Evolutionary conservation across 2,888 invertebrate species (phyloP).

Genomic region (Cinara cedri): DNA sequence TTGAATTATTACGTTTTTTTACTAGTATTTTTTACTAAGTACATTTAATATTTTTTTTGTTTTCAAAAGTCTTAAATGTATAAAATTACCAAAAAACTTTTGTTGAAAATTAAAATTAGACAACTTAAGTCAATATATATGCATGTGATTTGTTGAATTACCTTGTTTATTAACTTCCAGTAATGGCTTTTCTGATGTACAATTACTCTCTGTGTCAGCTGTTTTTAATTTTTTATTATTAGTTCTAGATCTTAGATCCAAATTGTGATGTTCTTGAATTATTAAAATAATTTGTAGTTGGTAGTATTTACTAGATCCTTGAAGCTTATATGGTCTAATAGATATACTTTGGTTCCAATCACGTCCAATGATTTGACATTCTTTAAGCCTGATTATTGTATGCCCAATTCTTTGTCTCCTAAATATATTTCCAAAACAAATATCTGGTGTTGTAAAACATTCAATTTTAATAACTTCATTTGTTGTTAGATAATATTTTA

Average conservation of each 20-base stretch:
- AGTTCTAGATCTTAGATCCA: not conserved
- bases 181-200: not conserved
- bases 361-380: conserved; percentile 41
- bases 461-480: conserved; percentile 32
- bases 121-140: not conserved
- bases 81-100: too few species aligned
- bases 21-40: too few species aligned
- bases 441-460: conserved; percentile 26
- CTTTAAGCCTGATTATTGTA: conserved; percentile 29
- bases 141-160: not conserved
- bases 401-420: conserved; percentile 37
- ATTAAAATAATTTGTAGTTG: conserved; percentile 20
- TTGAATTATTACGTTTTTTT: too few species aligned
- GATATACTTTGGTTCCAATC: conserved; percentile 36
- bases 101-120: too few species aligned
- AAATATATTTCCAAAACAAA: not conserved
- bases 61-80: too few species aligned
- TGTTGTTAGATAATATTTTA: conserved; percentile 8
- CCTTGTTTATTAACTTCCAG: not conserved
- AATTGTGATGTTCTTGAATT: conserved; percentile 24
- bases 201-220: not conserved
- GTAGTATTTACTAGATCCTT: not conserved
- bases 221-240: not conserved
- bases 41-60: too few species aligned
- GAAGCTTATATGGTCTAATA: conserved; percentile 14